Percentiles rank a stretch among this genome's conserved stretches.
Conservation (phyloP, 2,888 invertebrate genomes). For the Odontocerum albicorne region DNA sequence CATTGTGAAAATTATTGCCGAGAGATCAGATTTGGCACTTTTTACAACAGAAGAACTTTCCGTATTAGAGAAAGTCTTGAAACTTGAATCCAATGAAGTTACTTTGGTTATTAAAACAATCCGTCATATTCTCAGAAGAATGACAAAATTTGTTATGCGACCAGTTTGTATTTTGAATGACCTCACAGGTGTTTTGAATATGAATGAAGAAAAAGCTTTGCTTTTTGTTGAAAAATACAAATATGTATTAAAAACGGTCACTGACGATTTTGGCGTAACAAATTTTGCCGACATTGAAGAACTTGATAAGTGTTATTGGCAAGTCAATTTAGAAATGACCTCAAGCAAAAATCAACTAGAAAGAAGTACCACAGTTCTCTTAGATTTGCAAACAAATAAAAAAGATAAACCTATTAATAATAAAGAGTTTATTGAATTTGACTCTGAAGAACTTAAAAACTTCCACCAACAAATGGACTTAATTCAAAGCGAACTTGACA, state of each 20-base stretch:
- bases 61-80: slow-evolving; percentile 30
- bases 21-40: slow-evolving; percentile 20
- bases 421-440: slow-evolving; percentile 25
- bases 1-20: slow-evolving; percentile 21
- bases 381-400: slow-evolving; percentile 27
- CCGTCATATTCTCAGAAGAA: slow-evolving; percentile 28
- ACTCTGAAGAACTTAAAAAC: slow-evolving; percentile 24
- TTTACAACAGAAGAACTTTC: slow-evolving; percentile 29
- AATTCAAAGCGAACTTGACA: slow-evolving; percentile 28
- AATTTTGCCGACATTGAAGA: slow-evolving; percentile 31
- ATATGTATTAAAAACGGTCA: slow-evolving; percentile 19
- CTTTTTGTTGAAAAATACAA: slow-evolving; percentile 28
- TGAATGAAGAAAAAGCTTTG: slow-evolving; percentile 28
- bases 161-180: slow-evolving; percentile 23
- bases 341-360: slow-evolving; percentile 32
- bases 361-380: slow-evolving; percentile 16
- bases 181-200: slow-evolving; percentile 16
- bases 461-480: slow-evolving; percentile 31
- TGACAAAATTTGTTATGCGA: slow-evolving; percentile 33
- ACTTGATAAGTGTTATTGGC: slow-evolving; percentile 23
- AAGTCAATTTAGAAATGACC: slow-evolving; percentile 30
- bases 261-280: slow-evolving; percentile 24
- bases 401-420: slow-evolving; percentile 2
- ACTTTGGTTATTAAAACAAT: slow-evolving; percentile 29
- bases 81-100: slow-evolving; percentile 25